A percentile compares a stretch with the other conserved stretches of the same genome.
phyloP scores from a whole-genome alignment of 2,113 vertebrate genomes.

The Hiodon tergisus region DNA sequence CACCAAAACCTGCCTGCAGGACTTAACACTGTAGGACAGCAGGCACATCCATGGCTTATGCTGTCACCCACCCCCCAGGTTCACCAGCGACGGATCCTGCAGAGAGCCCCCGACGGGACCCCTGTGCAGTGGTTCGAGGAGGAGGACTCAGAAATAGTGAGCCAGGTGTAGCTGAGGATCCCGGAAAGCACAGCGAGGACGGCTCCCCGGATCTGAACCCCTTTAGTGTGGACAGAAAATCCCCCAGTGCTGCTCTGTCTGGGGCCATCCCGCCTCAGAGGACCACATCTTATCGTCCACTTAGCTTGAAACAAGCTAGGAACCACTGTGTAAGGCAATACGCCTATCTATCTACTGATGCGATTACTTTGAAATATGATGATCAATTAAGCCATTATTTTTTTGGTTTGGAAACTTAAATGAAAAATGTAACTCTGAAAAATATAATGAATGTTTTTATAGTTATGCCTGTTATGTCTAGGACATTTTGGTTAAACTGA shows the following conservation, averaged over 20 bases:
- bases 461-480: neutral
- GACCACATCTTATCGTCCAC: slow-evolving; percentile 44
- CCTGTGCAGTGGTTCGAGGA: slow-evolving; percentile 79
- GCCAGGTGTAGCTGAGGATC: slow-evolving; percentile 66
- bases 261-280: slow-evolving; percentile 18
- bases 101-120: slow-evolving; percentile 70
- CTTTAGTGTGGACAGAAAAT: neutral
- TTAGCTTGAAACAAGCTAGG: slow-evolving; percentile 32
- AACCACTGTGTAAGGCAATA: slow-evolving; percentile 43
- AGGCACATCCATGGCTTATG: neutral
- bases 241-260: neutral
- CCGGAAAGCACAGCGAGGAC: neutral
- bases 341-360: slow-evolving; percentile 56
- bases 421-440: neutral
- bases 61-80: slow-evolving; percentile 46
- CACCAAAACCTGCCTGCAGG: too few species aligned
- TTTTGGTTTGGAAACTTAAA: neutral
- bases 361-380: slow-evolving; percentile 21
- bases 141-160: slow-evolving; percentile 75
- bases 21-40: neutral
- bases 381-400: neutral
- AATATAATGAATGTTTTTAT: neutral
- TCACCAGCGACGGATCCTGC: slow-evolving; percentile 64
- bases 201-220: neutral
- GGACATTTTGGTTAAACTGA: neutral